These are phyloP conservation scores for Sinodicranocentrus sp. DNA, from an alignment of 2,888 invertebrate genomes.

Conservation along the genomic window DNA sequence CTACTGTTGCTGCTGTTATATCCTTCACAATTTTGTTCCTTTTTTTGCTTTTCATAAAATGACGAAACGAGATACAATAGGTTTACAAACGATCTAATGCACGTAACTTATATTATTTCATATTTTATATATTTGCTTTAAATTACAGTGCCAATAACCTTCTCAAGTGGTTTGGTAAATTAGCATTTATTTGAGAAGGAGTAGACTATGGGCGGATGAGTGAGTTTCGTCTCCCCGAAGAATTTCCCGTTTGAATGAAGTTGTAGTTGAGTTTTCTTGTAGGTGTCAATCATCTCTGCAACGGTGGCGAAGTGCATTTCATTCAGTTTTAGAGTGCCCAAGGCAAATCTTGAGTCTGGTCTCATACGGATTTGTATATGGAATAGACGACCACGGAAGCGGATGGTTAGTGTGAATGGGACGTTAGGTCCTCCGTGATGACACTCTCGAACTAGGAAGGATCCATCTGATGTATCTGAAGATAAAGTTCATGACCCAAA, in stretches of 20 bases:
- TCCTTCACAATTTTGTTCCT: neutral
- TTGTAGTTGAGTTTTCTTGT: slow-evolving; percentile 76
- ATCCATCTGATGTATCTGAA: slow-evolving; percentile 68
- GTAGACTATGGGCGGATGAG: slow-evolving; percentile 76
- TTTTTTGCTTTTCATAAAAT: neutral
- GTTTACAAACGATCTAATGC: neutral
- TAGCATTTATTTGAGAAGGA: slow-evolving; percentile 74
- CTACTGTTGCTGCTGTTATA: too few species aligned
- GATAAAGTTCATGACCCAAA: too few species aligned
- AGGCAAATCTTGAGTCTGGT: slow-evolving; percentile 70
- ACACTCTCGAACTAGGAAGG: slow-evolving; percentile 70
- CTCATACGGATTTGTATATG: slow-evolving; percentile 76
- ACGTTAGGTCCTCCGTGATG: slow-evolving; percentile 75
- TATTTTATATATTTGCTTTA: neutral
- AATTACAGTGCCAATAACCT: slow-evolving; percentile 32
- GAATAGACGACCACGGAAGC: slow-evolving; percentile 74
- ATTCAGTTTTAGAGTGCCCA: slow-evolving; percentile 74
- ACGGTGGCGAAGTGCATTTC: slow-evolving; percentile 75
- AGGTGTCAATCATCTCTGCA: slow-evolving; percentile 75
- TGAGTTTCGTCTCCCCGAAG: slow-evolving; percentile 76
- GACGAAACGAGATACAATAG: neutral
- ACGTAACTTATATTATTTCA: neutral
- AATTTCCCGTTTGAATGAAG: slow-evolving; percentile 76
- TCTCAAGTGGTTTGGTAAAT: neutral
- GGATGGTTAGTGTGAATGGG: slow-evolving; percentile 76